Conservation (phyloP, 2,888 invertebrate species). For the Trachelus tabidus region DNA sequence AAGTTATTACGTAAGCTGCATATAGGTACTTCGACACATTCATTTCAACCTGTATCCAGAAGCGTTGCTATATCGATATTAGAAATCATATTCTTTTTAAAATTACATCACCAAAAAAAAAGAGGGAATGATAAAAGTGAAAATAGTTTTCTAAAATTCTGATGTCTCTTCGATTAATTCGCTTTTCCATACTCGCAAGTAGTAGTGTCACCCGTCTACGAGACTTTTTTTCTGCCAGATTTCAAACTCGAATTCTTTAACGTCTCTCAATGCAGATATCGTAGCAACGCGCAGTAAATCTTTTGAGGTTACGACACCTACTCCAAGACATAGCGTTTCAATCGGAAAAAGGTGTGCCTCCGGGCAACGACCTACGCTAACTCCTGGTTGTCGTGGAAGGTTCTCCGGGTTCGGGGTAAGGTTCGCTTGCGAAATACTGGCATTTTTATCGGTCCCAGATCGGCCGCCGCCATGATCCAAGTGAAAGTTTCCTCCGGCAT, state of each 20-base stretch:
- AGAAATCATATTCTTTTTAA: background rate
- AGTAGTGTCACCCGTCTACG: too few species aligned
- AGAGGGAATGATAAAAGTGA: background rate
- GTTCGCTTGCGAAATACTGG: constrained; percentile 27
- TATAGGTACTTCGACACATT: constrained; percentile 11
- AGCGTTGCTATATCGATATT: background rate
- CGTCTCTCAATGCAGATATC: background rate
- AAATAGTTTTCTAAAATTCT: background rate
- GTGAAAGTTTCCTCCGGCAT: constrained; percentile 29
- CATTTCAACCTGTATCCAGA: background rate
- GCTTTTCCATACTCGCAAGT: background rate
- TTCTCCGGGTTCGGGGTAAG: constrained; percentile 13
- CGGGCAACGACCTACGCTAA: constrained; percentile 38
- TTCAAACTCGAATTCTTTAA: background rate
- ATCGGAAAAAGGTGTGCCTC: constrained; percentile 13
- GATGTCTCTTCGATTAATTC: background rate
- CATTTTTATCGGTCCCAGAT: constrained; percentile 25
- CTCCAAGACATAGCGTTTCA: background rate
- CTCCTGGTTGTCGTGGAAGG: constrained; percentile 17
- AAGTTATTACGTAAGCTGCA: constrained; percentile 27
- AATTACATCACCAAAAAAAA: background rate
- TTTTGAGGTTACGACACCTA: background rate
- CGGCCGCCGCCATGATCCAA: constrained; percentile 20
- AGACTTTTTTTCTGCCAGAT: background rate
- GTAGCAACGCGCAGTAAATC: background rate